phyloP scores from a whole-genome alignment of 2,888 invertebrate genomes.

The Papilio elwesi region DNA sequence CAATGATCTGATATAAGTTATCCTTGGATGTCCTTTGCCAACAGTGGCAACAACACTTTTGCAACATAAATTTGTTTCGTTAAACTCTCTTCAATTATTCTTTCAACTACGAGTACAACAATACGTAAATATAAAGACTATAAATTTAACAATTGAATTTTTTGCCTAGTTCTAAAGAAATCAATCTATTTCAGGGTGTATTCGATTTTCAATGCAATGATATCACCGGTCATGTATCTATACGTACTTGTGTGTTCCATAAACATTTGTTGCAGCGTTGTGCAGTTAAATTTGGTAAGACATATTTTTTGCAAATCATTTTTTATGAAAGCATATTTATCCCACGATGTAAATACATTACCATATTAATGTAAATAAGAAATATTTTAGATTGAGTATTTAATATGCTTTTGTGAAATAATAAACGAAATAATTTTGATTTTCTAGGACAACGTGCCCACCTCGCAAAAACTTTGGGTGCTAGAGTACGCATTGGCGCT shows the following conservation, averaged over 20 bases:
- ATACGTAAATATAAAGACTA: no score
- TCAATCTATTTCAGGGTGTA: conserved; percentile 52
- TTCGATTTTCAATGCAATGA: conserved; percentile 53
- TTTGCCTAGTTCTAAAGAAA: no score
- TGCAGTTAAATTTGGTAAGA: conserved; percentile 64
- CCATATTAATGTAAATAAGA: no score
- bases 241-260: conserved; percentile 68
- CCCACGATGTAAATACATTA: no score
- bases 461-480: conserved; percentile 63
- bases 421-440: neutral
- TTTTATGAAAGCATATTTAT: neutral
- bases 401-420: neutral
- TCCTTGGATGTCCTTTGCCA: no score
- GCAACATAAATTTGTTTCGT: no score
- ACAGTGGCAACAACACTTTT: no score
- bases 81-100: no score
- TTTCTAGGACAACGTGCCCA: conserved; percentile 56
- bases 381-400: neutral
- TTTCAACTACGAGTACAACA: no score
- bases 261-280: conserved; percentile 66
- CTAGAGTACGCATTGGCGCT: conserved; percentile 59
- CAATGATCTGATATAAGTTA: no score
- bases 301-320: neutral
- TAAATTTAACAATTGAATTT: no score
- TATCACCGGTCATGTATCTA: conserved; percentile 67